Evolutionary conservation across 2,797 vertebrate genomes (phyloP).

Genomic region (Macroramphosus scolopax): DNA sequence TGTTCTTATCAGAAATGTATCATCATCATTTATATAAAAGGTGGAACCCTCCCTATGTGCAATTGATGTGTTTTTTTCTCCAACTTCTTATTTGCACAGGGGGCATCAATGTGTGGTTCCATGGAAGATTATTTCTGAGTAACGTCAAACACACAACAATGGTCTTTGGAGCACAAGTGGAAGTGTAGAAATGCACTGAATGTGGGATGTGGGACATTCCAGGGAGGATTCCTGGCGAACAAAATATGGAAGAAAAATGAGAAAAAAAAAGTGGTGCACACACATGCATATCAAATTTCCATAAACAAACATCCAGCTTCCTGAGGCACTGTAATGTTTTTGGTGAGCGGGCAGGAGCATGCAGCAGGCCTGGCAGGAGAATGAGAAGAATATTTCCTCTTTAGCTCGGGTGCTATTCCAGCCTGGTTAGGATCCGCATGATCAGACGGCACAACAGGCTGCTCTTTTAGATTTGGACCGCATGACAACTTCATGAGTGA

Average conservation of each 20-base stretch:
- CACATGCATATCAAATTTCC: conserved; percentile 72
- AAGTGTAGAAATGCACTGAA: conserved; percentile 13
- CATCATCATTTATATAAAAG: no score
- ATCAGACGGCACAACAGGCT: conserved; percentile 15
- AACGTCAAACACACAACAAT: conserved; percentile 19
- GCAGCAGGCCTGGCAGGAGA: conserved; percentile 13
- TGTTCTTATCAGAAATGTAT: no score
- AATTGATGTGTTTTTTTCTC: no score
- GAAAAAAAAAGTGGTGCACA: conserved; percentile 45
- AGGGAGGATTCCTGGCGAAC: conserved; percentile 41
- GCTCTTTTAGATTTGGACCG: background rate
- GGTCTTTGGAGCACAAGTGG: background rate
- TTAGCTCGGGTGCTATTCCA: no score
- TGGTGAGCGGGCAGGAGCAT: conserved; percentile 7
- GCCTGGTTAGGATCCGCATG: conserved; percentile 12
- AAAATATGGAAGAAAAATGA: conserved; percentile 47
- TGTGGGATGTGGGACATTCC: conserved; percentile 43
- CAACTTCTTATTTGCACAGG: no score
- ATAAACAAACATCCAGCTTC: conserved; percentile 73
- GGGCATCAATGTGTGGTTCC: no score
- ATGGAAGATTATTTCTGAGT: no score
- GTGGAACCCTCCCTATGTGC: no score
- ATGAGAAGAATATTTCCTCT: no score
- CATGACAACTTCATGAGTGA: no score
- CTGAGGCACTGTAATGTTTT: conserved; percentile 39